Evolutionary conservation across 2,113 vertebrate genomes (phyloP).

Genomic region (Zootoca vivipara): DNA sequence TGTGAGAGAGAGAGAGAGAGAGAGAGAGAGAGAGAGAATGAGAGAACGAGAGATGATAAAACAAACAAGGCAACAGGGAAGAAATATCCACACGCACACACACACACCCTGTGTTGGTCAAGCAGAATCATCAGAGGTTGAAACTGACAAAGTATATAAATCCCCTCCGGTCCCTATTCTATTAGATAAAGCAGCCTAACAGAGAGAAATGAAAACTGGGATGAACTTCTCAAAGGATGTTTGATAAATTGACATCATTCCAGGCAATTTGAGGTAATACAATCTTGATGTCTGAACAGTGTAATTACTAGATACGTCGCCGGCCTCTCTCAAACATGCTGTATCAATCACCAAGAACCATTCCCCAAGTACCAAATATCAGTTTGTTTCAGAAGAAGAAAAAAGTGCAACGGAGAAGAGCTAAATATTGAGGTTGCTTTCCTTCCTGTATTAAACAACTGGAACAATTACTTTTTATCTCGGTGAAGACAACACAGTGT

Average conservation of each 20-base stretch:
- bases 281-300: constrained; percentile 61
- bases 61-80: constrained; percentile 59
- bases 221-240: constrained; percentile 58
- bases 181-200: constrained; percentile 65
- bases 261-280: constrained; percentile 69
- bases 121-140: constrained; percentile 47
- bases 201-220: constrained; percentile 52
- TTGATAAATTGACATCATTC: constrained; percentile 71
- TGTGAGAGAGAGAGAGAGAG: background rate
- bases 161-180: constrained; percentile 36
- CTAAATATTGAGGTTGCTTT: background rate
- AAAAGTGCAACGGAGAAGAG: background rate
- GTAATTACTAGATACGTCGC: constrained; percentile 65
- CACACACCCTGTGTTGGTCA: no score
- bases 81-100: no score
- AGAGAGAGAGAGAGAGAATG: background rate
- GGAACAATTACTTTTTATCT: background rate
- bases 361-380: constrained; percentile 20
- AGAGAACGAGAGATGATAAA: constrained; percentile 28
- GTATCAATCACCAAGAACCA: constrained; percentile 49
- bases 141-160: constrained; percentile 47
- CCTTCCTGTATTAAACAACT: background rate
- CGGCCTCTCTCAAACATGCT: constrained; percentile 57
- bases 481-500: background rate
- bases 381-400: background rate